A percentile compares a stretch with the other conserved stretches of the same genome.
These are phyloP conservation scores for Drosophila repletoides DNA, from an alignment of 1,140 invertebrate species.

Conservation along the genomic window DNA sequence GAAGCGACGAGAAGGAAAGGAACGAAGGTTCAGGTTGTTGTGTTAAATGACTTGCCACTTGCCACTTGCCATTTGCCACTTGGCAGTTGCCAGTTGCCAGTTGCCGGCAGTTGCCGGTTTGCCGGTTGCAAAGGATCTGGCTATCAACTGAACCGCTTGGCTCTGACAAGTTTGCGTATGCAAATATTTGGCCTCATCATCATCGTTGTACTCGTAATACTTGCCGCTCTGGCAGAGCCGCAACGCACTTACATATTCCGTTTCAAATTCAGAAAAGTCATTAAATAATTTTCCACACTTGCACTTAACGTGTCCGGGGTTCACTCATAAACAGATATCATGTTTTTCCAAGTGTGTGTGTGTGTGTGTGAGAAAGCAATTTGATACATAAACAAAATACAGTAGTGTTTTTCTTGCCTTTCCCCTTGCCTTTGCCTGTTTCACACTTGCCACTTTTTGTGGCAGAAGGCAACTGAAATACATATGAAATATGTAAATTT, in stretches of 20 bases:
- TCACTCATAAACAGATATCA: constrained; percentile 44
- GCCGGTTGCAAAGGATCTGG: constrained; percentile 36
- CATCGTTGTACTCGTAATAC: constrained; percentile 20
- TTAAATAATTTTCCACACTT: constrained; percentile 81
- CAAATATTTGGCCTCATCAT: constrained; percentile 69
- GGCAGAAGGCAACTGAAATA: constrained; percentile 18
- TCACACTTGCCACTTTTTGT: not conserved
- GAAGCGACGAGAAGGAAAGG: constrained; percentile 5
- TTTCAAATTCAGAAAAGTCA: constrained; percentile 81
- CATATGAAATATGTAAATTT: constrained; percentile 26
- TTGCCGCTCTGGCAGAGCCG: constrained; percentile 39
- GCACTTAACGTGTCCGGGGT: constrained; percentile 59
- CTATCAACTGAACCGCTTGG: constrained; percentile 38
- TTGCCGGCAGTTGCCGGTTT: too few relatives aligned
- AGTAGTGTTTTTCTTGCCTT: constrained; percentile 22
- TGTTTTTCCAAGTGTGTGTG: constrained; percentile 24
- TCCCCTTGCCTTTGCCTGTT: not conserved
- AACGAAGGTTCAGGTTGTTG: constrained; percentile 41
- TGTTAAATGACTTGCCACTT: constrained; percentile 53
- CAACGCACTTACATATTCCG: constrained; percentile 76
- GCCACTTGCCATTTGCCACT: constrained; percentile 34
- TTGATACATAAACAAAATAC: constrained; percentile 63
- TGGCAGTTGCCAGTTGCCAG: constrained; percentile 24
- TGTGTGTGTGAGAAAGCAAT: constrained; percentile 46
- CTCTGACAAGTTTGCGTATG: constrained; percentile 58